phyloP scores from a whole-genome alignment of 2,888 invertebrate genomes.

The Hanleya hanleyi region DNA sequence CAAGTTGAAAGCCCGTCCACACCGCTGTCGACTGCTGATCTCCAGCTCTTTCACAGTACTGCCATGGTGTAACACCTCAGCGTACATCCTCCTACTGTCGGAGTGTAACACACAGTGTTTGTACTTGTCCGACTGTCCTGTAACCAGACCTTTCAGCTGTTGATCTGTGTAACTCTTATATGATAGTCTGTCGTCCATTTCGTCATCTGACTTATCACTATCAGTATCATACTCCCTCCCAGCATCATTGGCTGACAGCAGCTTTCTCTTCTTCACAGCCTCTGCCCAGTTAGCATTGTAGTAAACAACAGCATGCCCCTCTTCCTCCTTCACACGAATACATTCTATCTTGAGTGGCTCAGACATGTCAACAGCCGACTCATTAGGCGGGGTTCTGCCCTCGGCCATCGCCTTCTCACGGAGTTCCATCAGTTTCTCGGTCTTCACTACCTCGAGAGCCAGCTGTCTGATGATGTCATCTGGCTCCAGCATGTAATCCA shows the following conservation, averaged over 20 bases:
- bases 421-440: not conserved
- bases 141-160: conserved; percentile 39
- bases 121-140: conserved; percentile 47
- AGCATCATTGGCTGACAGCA: conserved; percentile 29
- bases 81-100: conserved; percentile 34
- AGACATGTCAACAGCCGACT: not conserved
- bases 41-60: conserved; percentile 23
- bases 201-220: conserved; percentile 22
- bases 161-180: conserved; percentile 24
- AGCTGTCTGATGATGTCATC: conserved; percentile 59
- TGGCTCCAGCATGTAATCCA: conserved; percentile 43
- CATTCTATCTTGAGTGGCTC: conserved; percentile 36
- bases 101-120: conserved; percentile 51
- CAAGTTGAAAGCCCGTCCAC: conserved; percentile 57
- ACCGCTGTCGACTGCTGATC: conserved; percentile 44
- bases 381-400: not conserved
- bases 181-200: conserved; percentile 2
- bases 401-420: not conserved
- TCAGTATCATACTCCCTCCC: conserved; percentile 32
- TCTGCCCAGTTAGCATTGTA: conserved; percentile 22
- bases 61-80: conserved; percentile 32
- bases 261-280: conserved; percentile 16
- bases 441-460: conserved; percentile 34
- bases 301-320: conserved; percentile 49
- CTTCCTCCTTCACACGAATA: conserved; percentile 44